A percentile compares a stretch with the other conserved stretches of the same genome.
phyloP scores from a whole-genome alignment of 1,140 invertebrate species.

The Hyposmocoma kahamanoa region DNA sequence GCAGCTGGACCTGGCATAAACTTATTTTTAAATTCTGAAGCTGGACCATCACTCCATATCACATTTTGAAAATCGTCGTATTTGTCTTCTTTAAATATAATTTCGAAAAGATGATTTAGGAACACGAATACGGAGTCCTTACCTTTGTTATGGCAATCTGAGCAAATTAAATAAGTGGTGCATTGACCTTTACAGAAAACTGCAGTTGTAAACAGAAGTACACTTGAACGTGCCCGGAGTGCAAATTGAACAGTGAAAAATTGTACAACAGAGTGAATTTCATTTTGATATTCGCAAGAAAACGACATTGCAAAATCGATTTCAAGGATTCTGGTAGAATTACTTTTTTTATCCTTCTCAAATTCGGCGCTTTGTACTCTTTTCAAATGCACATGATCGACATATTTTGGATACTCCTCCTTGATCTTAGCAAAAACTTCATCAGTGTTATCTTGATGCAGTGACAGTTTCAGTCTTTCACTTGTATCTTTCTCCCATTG shows the following conservation, averaged over 20 bases:
- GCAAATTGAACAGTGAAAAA: conserved; percentile 4
- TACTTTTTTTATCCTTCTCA: neutral
- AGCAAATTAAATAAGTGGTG: conserved; percentile 1
- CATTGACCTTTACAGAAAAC: neutral
- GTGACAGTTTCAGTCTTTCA: neutral
- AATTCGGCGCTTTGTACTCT: conserved; percentile 4
- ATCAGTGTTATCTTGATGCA: neutral
- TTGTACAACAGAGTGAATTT: no score
- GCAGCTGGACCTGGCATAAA: neutral
- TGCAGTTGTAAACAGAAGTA: conserved; percentile 4
- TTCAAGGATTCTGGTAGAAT: neutral
- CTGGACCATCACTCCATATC: conserved; percentile 7
- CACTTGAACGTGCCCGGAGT: conserved; percentile 2
- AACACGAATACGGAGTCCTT: conserved; percentile 3
- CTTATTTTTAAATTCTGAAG: conserved; percentile 6
- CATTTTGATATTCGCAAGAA: conserved; percentile 8
- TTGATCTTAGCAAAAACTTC: neutral
- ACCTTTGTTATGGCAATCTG: conserved; percentile 1
- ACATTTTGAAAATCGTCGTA: neutral
- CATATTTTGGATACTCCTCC: neutral
- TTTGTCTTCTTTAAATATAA: neutral
- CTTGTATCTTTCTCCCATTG: neutral
- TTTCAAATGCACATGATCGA: neutral
- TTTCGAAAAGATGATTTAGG: neutral
- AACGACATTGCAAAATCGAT: conserved; percentile 8